Conservation (phyloP, 2,797 vertebrate species). For the Miichthys miiuy region DNA sequence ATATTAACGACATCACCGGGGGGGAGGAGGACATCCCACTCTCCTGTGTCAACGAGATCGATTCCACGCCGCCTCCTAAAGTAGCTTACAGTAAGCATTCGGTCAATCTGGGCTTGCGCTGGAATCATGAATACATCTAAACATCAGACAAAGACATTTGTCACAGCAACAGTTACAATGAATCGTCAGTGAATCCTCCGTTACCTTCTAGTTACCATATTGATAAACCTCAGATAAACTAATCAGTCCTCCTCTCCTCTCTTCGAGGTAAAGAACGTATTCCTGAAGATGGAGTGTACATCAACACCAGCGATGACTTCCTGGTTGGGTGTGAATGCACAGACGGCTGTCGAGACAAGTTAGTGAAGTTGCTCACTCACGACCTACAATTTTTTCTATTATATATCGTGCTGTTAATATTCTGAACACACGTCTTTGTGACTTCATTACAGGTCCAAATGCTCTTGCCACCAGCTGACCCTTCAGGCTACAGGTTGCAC, state of each 20-base stretch:
- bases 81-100: constrained; percentile 93
- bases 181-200: neutral
- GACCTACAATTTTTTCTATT: neutral
- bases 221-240: neutral
- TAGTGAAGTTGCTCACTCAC: constrained; percentile 63
- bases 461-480: constrained; percentile 96
- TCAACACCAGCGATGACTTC: constrained; percentile 94
- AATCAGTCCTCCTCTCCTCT: constrained; percentile 7
- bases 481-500: constrained; percentile 95
- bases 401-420: neutral
- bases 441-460: constrained; percentile 88
- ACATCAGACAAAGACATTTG: neutral
- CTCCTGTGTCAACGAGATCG: constrained; percentile 98
- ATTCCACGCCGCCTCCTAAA: constrained; percentile 90
- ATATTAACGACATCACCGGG: constrained; percentile 93
- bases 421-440: constrained; percentile 8
- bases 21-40: constrained; percentile 95
- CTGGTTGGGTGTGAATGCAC: constrained; percentile 97
- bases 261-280: constrained; percentile 90
- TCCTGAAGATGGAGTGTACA: constrained; percentile 94
- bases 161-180: neutral
- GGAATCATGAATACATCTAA: neutral
- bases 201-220: too few relatives aligned
- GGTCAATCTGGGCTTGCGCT: neutral
- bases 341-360: constrained; percentile 97